Evolutionary conservation across 2,797 vertebrate genomes (phyloP).

Genomic region (Huso huso): DNA sequence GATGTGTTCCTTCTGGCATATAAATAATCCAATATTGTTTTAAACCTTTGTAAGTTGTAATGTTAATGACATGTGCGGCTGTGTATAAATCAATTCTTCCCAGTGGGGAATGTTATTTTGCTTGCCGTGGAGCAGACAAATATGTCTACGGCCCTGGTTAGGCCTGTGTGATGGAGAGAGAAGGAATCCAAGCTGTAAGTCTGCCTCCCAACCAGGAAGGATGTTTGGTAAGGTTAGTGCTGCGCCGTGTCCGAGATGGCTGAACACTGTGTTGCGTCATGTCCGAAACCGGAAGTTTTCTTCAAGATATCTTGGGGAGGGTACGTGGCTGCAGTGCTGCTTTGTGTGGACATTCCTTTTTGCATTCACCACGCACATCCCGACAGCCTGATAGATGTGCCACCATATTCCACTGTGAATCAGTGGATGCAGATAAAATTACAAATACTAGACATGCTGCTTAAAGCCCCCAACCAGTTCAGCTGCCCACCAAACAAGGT

Average conservation of each 20-base stretch:
- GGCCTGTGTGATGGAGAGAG: conserved; percentile 22
- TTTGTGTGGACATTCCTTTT: too few species aligned
- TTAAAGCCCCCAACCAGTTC: conserved; percentile 1
- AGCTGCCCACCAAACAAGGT: conserved; percentile 27
- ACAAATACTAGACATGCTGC: conserved; percentile 18
- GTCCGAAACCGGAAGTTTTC: too few species aligned
- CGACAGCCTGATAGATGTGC: conserved; percentile 22
- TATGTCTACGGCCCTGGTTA: conserved; percentile 33
- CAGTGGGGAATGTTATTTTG: conserved; percentile 38
- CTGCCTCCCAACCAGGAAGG: too few species aligned
- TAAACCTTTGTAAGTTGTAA: conserved; percentile 38
- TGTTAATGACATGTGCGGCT: conserved; percentile 34
- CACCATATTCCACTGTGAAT: conserved; percentile 21
- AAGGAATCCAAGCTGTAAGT: too few species aligned
- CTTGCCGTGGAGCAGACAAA: conserved; percentile 39
- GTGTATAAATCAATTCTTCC: conserved; percentile 41
- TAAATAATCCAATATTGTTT: conserved; percentile 37
- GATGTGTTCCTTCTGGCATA: background rate
- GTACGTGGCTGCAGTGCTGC: too few species aligned
- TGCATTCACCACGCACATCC: too few species aligned
- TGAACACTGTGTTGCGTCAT: too few species aligned
- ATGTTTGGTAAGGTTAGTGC: too few species aligned
- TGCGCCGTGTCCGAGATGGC: too few species aligned
- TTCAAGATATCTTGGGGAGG: too few species aligned
- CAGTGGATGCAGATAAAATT: conserved; percentile 32